phyloP scores from a whole-genome alignment of 37 sponge, comb jelly and placozoan species.

The Tethya wilhelma region DNA sequence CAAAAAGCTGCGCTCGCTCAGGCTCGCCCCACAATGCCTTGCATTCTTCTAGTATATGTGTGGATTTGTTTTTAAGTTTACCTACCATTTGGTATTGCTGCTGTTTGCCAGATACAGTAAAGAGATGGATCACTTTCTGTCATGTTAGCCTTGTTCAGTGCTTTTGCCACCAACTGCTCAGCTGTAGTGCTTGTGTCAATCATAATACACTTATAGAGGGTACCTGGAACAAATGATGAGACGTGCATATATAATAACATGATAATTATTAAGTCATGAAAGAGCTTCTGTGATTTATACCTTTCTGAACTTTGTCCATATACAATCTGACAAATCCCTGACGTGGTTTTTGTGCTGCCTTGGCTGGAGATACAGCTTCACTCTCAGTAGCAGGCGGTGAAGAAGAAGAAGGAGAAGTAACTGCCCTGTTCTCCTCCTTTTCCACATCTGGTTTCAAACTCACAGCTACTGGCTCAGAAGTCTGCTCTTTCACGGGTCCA shows the following conservation, averaged over 20 bases:
- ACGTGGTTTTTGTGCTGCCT: too few relatives aligned
- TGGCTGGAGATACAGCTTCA: background rate
- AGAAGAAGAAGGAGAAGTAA: background rate
- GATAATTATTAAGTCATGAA: background rate
- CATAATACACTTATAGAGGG: slow-evolving; percentile 59
- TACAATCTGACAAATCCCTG: slow-evolving; percentile 52
- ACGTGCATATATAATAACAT: background rate
- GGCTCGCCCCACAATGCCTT: too few relatives aligned
- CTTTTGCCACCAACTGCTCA: slow-evolving; percentile 44
- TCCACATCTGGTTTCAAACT: background rate
- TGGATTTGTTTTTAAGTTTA: too few relatives aligned
- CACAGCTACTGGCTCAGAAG: background rate
- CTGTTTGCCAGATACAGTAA: slow-evolving; percentile 33
- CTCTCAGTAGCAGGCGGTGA: background rate
- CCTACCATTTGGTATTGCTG: slow-evolving; percentile 11
- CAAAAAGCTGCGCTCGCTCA: too few relatives aligned
- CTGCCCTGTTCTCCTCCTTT: background rate
- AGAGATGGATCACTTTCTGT: slow-evolving; percentile 36
- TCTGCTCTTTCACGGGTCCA: too few relatives aligned
- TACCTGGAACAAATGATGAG: slow-evolving; percentile 10
- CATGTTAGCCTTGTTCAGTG: slow-evolving; percentile 58
- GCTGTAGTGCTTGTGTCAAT: slow-evolving; percentile 35
- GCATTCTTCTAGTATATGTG: too few relatives aligned
- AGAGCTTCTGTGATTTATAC: background rate
- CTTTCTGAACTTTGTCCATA: slow-evolving; percentile 60